Base-by-base conservation (phyloP, 2,113 vertebrate genomes). In the Sylvietta virens region DNA sequence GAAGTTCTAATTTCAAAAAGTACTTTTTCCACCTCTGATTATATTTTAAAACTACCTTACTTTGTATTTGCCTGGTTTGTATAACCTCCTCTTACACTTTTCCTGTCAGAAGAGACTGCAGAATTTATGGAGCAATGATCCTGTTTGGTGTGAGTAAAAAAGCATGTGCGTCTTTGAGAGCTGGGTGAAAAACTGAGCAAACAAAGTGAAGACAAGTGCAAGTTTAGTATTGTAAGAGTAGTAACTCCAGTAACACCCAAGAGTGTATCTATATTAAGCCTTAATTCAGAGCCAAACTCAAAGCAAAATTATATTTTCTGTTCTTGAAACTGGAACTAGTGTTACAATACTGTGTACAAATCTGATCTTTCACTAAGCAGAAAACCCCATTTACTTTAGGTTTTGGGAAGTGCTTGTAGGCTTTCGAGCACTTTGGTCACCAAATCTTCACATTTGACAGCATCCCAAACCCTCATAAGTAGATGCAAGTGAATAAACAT, bases 11-110 rank as follows among this genome's bases (percentile, higher is more conserved):
- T 70, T 78, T 53, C 15, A 66, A 70, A 74, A 81, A 78, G 1
- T 2, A 39, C 16, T 44, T 70, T 69, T 5, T 1, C 1, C 3
- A 4, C 2, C 2, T 37, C 23, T 27, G 5, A 1, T 45, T 79
- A 7, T 42, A n/a, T 71, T 58, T 73, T 66, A 24, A 66, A 74
- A 30, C 14, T 23, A 28, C 11, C 4, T 42, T 47, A 62, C 2
- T 44, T 67, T 60, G 10, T 39, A 50, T 40, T 76, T 62, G 15
- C 3, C 20, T 67, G 8, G 7, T 15, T 66, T 2, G 0, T 40
- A 23, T 28, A 54, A 7, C 14, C 2, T 66, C 4, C 7, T 16
- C 45, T 74, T 47, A 51, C 5, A 4, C 11, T 51, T 69, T 33
- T 23, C 27, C 5, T 69, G 16, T 64, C 50, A 64, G 26, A 90